Base-by-base conservation (phyloP, 2,113 vertebrate species). In the Misgurnus anguillicaudatus region DNA sequence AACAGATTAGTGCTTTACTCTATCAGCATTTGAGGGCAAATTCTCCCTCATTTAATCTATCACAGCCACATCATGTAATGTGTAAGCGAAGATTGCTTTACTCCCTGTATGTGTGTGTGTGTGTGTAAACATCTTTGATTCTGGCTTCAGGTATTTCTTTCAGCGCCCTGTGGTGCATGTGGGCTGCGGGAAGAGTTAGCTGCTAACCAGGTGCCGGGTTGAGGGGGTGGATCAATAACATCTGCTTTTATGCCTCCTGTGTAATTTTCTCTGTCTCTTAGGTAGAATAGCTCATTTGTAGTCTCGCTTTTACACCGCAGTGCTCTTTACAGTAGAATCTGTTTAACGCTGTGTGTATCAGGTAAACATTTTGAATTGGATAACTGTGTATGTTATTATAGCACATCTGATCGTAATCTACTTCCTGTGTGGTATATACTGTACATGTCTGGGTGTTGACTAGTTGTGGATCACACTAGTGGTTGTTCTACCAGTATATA, bases 151-250 rank as follows among this genome's bases (percentile, higher is more conserved):
- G 41, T 17, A 16, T 57, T 10, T 11, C 55, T 62, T 24, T 17
- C 42, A 61, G 16, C 5, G 9, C 17, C 64, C 55, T 63, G 9
- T 53, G 36, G 67, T 76, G 66, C 21, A 21, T 64, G 66, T 76
- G 64, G 72, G 57, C 42, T 62, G 38, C 6, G 1, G 51, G 51
- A n/a, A n/a, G 53, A 38, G 17, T 42, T 60, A 6, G 2, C 21
- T 75, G 58, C 72, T 75, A 62, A 75, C 57, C 72, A 75, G 72
- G 72, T 62, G 72, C 72, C 45, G 41, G 19, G 41, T 62, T 74
- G 57, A 74, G 71, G 57, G 41, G 72, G 72, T 62, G 72, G 72
- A 75, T 75, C 72, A 75, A 47, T 75, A 75, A 74, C 71, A 74
- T 62, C 71, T 74, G 57, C 45, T 75, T 11, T 75, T 64, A 75